A percentile compares a stretch with the other conserved stretches of the same genome.
phyloP scores from a whole-genome alignment of 2,797 vertebrate genomes.

The Phoxinus dragarum region DNA sequence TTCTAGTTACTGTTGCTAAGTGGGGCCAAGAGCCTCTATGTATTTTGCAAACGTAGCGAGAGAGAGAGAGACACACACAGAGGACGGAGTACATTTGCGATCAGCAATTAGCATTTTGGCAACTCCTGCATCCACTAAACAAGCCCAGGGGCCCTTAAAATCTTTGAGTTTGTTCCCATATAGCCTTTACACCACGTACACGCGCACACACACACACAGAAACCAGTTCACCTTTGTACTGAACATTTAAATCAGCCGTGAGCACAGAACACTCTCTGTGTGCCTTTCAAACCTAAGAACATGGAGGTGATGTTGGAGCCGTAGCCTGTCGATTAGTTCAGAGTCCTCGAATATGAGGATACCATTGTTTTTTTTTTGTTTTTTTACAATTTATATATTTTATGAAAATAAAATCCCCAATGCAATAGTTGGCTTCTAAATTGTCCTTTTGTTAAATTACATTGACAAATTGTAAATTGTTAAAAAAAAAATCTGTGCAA shows the following conservation, averaged over 20 bases:
- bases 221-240: conserved; percentile 40
- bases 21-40: conserved; percentile 63
- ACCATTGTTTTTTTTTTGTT: not conserved
- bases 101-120: conserved; percentile 41
- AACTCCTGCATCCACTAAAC: conserved; percentile 10
- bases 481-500: no score
- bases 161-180: not conserved
- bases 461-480: not conserved
- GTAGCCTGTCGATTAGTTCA: not conserved
- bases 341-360: not conserved
- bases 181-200: not conserved
- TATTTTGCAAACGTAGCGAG: conserved; percentile 21
- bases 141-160: conserved; percentile 1
- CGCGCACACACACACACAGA: not conserved
- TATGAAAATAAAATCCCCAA: not conserved
- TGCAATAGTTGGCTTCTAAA: not conserved
- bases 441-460: not conserved
- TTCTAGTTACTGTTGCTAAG: conserved; percentile 77
- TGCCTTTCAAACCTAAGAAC: conserved; percentile 43
- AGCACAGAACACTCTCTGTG: conserved; percentile 33
- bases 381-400: not conserved
- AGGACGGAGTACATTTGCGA: conserved; percentile 21
- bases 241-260: conserved; percentile 44
- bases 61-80: not conserved
- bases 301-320: conserved; percentile 2